phyloP scores from a whole-genome alignment of 2,113 vertebrate genomes.

The Prionailurus viverrinus region DNA sequence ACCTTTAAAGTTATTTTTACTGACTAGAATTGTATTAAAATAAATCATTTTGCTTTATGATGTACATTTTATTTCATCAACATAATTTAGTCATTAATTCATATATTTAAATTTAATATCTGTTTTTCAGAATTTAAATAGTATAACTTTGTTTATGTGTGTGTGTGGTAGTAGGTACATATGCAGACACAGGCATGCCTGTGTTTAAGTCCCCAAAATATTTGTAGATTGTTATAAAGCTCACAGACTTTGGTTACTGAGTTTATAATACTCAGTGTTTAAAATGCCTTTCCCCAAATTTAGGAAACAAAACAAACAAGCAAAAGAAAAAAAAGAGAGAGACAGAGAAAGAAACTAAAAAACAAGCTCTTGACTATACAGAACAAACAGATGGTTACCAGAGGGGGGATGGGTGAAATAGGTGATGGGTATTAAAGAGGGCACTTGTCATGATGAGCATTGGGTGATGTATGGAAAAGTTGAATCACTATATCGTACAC shows the following conservation, averaged over 20 bases:
- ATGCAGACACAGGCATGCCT: too few species aligned
- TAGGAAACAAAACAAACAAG: neutral
- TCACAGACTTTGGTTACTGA: too few species aligned
- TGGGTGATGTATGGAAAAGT: neutral
- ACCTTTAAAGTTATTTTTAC: neutral
- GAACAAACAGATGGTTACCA: neutral
- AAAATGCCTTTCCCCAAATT: neutral
- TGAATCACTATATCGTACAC: neutral
- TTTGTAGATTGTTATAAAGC: neutral
- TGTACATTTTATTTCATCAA: neutral
- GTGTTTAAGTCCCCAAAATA: neutral
- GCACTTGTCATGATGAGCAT: neutral
- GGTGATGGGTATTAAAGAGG: neutral
- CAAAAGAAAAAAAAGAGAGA: neutral
- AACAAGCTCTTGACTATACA: neutral
- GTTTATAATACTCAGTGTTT: neutral
- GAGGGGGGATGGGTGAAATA: neutral
- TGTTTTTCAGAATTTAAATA: neutral
- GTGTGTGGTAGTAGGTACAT: neutral
- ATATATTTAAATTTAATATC: neutral
- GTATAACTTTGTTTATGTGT: neutral
- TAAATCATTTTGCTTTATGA: neutral
- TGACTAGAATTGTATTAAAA: neutral
- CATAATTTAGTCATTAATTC: neutral
- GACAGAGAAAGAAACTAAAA: neutral